Evolutionary conservation across 2,797 vertebrate genomes (phyloP).

Genomic region (Acanthiza pusilla): DNA sequence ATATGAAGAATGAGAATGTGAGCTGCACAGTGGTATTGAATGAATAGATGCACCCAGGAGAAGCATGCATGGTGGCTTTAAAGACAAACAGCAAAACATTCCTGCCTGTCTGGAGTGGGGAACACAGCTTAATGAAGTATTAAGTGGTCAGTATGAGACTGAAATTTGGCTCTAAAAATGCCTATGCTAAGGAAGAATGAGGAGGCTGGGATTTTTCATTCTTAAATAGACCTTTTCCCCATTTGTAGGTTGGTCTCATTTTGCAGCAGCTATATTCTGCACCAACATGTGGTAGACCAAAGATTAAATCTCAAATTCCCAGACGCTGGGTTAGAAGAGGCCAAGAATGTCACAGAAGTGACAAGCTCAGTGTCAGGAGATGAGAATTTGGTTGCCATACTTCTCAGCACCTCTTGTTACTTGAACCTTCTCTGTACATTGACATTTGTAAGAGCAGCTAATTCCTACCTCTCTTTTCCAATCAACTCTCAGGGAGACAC

Average conservation of each 20-base stretch:
- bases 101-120: constrained; percentile 45
- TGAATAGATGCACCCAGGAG: neutral
- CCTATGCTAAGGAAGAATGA: constrained; percentile 2
- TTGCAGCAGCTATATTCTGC: constrained; percentile 63
- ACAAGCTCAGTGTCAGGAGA: constrained; percentile 33
- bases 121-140: neutral
- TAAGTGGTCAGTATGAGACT: neutral
- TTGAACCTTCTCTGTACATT: neutral
- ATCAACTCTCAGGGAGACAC: neutral
- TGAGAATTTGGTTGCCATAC: constrained; percentile 26
- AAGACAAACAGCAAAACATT: constrained; percentile 44
- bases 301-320: constrained; percentile 70
- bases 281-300: constrained; percentile 56
- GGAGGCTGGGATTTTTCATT: constrained; percentile 31
- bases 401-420: constrained; percentile 57
- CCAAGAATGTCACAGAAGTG: constrained; percentile 58
- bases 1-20: neutral
- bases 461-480: neutral
- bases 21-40: neutral
- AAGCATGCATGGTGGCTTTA: neutral
- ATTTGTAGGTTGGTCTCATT: constrained; percentile 39
- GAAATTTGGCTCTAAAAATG: constrained; percentile 57
- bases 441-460: constrained; percentile 10
- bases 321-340: constrained; percentile 66
- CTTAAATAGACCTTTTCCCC: constrained; percentile 59